Conservation (phyloP, 2,888 invertebrate species). For the Archaeoteleia sp. region DNA sequence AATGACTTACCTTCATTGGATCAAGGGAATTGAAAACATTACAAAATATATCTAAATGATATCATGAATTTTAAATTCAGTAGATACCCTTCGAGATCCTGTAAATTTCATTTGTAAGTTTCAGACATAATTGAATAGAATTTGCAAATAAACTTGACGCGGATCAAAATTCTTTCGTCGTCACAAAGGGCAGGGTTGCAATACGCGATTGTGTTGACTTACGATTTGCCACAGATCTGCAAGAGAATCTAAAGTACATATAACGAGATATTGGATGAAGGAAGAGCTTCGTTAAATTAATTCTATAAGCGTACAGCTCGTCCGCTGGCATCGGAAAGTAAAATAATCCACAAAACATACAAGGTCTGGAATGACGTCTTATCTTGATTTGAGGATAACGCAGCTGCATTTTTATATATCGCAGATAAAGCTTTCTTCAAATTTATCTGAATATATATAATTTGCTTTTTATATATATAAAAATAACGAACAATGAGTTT, state of each 20-base stretch:
- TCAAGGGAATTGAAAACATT: too few species aligned
- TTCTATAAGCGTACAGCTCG: slow-evolving; percentile 30
- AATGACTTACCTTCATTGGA: too few species aligned
- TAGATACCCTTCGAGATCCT: too few species aligned
- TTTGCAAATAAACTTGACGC: slow-evolving; percentile 12
- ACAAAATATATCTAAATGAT: too few species aligned
- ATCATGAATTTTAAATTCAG: too few species aligned
- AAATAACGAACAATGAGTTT: slow-evolving; percentile 1
- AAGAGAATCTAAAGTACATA: slow-evolving; percentile 27
- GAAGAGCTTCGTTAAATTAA: slow-evolving; percentile 28
- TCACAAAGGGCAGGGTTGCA: slow-evolving; percentile 10
- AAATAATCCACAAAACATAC: slow-evolving; percentile 30
- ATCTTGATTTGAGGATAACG: slow-evolving; percentile 20
- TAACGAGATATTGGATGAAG: slow-evolving; percentile 29
- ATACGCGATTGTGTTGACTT: slow-evolving; percentile 37
- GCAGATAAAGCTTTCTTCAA: slow-evolving; percentile 19
- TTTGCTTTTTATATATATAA: background rate
- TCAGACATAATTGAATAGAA: slow-evolving; percentile 14
- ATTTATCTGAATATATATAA: slow-evolving; percentile 7
- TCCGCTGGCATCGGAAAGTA: slow-evolving; percentile 26
- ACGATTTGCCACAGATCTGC: slow-evolving; percentile 23
- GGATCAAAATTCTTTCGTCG: slow-evolving; percentile 5
- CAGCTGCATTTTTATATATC: slow-evolving; percentile 25
- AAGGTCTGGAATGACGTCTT: slow-evolving; percentile 20
- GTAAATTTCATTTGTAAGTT: too few species aligned